Evolutionary conservation across 2,113 vertebrate genomes (phyloP), one percentile per base, ranked within the genome.

Genomic region (Pica pica): DNA sequence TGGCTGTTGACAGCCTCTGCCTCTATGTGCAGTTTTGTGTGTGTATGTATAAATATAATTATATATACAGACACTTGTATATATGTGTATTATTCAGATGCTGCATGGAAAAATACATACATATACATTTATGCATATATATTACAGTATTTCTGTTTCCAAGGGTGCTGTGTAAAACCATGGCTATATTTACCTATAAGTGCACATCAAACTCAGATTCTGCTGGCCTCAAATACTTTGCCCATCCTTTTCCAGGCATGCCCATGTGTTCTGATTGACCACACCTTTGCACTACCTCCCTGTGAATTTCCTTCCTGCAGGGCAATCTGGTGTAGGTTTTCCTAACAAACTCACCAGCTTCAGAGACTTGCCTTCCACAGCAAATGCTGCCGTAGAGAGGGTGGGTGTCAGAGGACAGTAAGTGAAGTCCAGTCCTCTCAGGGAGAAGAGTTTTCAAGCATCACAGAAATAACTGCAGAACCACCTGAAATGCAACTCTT

Each of bases 371-470:
- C 31, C 20, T 55, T 35, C 55, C 30, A 39, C 16, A 57, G 17
- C 11, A 65, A 73, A 49, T 23, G 31, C 26, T 57, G 21, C 27
- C 0, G 0, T 6, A 69, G 28, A 33, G 24, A 68, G 10, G 10
- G 11, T 64, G 33, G n/a, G 20, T 61, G 44, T 49, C 53, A 80
- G 30, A 71, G 37, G 27, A 41, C 33, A 35, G 39, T 7, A 41
- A 41, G 23, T 15, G 56, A 57, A 47, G 44, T 33, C 30, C 39
- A 59, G 12, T 26, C 21, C 30, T 55, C 23, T 71, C 30, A 21
- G 37, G 33, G 4, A 59, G 22, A 61, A 71, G 31, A 80, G 11
- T 49, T 70, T 87, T 79, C 47, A 76, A 61, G 41, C 18, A 90
- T 39, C 26, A 20, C 20, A 65, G 41, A 76, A 76, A 64, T 18